A percentile compares a stretch with the other conserved stretches of the same genome.
phyloP scores from a whole-genome alignment of 2,113 vertebrate genomes.

The Gnathonemus echidnorhynchus region DNA sequence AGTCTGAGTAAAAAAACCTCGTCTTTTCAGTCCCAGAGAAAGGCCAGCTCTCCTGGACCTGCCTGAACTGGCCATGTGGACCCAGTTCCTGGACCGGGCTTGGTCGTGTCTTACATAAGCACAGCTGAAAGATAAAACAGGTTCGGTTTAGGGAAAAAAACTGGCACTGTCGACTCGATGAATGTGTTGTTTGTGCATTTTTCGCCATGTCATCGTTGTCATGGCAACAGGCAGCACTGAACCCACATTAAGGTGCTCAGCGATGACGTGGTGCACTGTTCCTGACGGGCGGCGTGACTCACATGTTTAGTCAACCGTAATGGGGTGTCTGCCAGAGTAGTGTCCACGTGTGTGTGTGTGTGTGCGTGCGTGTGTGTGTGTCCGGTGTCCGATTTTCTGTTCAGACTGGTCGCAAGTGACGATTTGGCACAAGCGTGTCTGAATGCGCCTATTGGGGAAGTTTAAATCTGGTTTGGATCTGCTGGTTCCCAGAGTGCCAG shows the following conservation, averaged over 20 bases:
- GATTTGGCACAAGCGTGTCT: neutral
- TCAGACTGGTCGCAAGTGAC: neutral
- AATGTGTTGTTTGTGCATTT: neutral
- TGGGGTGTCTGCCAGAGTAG: neutral
- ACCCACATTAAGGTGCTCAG: neutral
- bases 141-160: neutral
- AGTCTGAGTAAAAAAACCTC: too few species aligned
- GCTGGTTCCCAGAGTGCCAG: neutral
- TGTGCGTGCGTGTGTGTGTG: neutral
- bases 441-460: neutral
- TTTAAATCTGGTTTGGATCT: neutral
- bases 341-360: neutral
- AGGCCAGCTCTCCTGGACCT: neutral
- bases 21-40: neutral
- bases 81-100: neutral
- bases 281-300: conserved; percentile 56
- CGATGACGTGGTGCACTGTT: neutral
- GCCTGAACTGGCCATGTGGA: neutral
- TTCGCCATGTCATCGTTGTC: neutral
- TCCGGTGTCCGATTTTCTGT: neutral
- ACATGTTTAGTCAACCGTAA: conserved; percentile 62
- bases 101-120: neutral
- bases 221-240: neutral
- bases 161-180: neutral
- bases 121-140: neutral